Evolutionary conservation across 2,888 invertebrate species (phyloP).

Genomic region (Dorcus parallelipipedus): DNA sequence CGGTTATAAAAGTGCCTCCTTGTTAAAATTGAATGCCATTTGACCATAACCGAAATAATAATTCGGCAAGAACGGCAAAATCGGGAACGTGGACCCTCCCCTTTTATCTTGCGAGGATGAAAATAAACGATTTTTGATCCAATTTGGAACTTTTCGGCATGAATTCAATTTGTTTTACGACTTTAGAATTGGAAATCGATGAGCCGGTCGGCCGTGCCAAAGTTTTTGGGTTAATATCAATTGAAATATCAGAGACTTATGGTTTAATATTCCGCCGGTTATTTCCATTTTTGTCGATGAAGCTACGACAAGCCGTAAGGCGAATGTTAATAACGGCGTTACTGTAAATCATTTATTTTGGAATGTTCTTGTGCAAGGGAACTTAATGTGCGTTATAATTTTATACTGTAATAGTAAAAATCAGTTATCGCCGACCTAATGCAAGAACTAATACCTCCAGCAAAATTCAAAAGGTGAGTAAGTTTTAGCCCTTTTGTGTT

Average conservation of each 20-base stretch:
- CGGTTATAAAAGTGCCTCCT: too few species aligned
- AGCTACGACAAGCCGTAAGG: slow-evolving; percentile 14
- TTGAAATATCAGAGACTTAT: slow-evolving; percentile 32
- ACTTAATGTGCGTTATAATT: too few species aligned
- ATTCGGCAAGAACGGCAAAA: background rate
- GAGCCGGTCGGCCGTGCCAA: slow-evolving; percentile 24
- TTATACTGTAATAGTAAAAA: too few species aligned
- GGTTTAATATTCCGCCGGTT: slow-evolving; percentile 28
- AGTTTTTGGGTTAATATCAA: slow-evolving; percentile 33
- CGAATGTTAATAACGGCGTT: slow-evolving; percentile 4
- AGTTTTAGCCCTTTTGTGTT: too few species aligned
- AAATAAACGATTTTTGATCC: slow-evolving; percentile 27
- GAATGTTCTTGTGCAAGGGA: too few species aligned
- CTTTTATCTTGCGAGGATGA: slow-evolving; percentile 16
- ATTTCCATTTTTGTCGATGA: slow-evolving; percentile 28
- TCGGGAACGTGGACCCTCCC: background rate
- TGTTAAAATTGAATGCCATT: background rate
- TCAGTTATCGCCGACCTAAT: too few species aligned
- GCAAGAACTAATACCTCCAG: too few species aligned
- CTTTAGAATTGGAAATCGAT: slow-evolving; percentile 34
- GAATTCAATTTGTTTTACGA: slow-evolving; percentile 29
- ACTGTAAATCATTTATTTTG: too few species aligned
- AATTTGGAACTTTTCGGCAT: slow-evolving; percentile 28
- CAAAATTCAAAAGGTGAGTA: too few species aligned
- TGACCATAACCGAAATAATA: background rate